Base-by-base conservation (phyloP, 2,797 vertebrate genomes). In the Pampus argenteus region DNA sequence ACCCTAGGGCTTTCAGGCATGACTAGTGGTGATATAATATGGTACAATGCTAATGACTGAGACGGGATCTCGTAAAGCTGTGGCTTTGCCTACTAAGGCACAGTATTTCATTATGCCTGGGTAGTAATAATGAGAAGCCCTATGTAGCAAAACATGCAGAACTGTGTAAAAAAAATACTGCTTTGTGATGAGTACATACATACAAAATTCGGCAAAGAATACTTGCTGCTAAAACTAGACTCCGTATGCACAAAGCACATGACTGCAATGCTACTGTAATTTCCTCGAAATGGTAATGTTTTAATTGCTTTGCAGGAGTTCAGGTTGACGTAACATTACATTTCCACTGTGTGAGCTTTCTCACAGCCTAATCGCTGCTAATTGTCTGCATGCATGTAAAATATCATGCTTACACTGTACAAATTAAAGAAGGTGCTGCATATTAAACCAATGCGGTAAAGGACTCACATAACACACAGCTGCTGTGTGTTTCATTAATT, bases 401-500 rank as follows among this genome's bases (percentile, higher is more conserved):
- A 64, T 22, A 72, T 31, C 25, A 54, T 45, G 17, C 15, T 28
- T 48, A 80, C 36, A 80, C 36, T 74, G 51, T 66, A 66, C 7
- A 67, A 73, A 56, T 54, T 20, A 77, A 67, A 50, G 15, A 31
- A 60, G 40, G 65, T 62, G 66, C 62, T 71, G 77, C 78, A 83
- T 78, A 79, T 47, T 56, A 47, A 67, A 74, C 17, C 25, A 31
- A 50, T 44, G 18, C 5, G 40, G 23, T 74, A 65, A 78, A 72
- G n/a, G 44, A 66, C 52, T 76, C 63, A 31, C 45, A 26, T 84
- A 79, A 86, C 67, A 77, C n/a, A n/a, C n/a, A 83, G 66, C 60
- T 72, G 2, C 49, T 79, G 54, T 68, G 67, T 55, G 54, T 79
- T 71, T 66, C 72, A 75, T 83, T 84, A 87, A 76, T 87, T 85